Evolutionary conservation across 2,113 vertebrate genomes (phyloP), one percentile per base, ranked within the genome.

Genomic region (Azemiops feae): DNA sequence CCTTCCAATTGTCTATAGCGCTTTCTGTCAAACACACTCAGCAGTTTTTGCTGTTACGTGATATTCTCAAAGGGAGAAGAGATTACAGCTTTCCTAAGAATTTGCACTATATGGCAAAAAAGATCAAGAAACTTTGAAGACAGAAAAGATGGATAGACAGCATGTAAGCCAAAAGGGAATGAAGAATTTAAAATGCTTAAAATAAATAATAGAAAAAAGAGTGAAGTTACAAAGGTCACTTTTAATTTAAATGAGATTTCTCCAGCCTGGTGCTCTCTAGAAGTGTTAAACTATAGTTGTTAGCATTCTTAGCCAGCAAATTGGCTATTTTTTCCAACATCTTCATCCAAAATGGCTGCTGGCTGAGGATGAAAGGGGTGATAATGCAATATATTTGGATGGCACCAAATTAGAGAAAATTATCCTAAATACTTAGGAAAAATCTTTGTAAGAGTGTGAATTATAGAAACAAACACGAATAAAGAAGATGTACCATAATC

Each of bases 41-140:
- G 96, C 96, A 95, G 92, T 96, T 96, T 96, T 9, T 86, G 92
- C 91, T 94, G 95, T 95, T 95, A 95, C 94, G 64, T 94, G 97
- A 97, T 97, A 96, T 94, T 96, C 96, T 97, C 97, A 94, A 87
- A 96, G 97, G 97, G 96, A 93, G 4, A 1, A 4, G 64, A 94
- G 96, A 93, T 94, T 96, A 96, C 94, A 96, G 94, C 95, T 94
- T 93, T 92, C 92, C 94, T 92, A 92, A 97, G 97, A 97, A 96
- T 96, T 93, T 96, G 96, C 97, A 88, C 94, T 90, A 94, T 94
- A 95, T 94, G 96, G 96, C 96, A 94, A 96, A 96, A 97, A 96
- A 92, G 64, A 45, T 92, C 93, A 89, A 7, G 8, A 94, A 96
- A 95, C 95, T 94, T 96, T 90, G 93, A 86, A 87, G 69, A 94